phyloP scores from a whole-genome alignment of 2,797 vertebrate species.

The Sternarchorhynchus goeldii region DNA sequence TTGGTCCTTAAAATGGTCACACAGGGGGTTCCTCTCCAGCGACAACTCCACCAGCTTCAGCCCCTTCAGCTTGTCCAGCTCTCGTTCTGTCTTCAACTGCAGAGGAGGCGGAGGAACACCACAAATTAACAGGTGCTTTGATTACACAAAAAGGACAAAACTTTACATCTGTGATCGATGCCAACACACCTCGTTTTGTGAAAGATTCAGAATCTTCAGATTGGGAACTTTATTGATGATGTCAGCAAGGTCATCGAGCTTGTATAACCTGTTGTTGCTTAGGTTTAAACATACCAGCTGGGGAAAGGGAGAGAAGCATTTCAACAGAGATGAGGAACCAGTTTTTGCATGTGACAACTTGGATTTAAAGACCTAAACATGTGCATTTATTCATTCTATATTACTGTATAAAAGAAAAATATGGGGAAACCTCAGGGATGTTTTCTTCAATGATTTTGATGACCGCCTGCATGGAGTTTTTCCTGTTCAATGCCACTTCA shows the following conservation, averaged over 20 bases:
- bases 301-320: not conserved
- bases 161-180: not conserved
- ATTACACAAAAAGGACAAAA: not conserved
- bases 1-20: constrained; percentile 83
- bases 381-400: too few species aligned
- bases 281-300: constrained; percentile 86
- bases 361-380: not conserved
- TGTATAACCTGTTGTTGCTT: constrained; percentile 85
- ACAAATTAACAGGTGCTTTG: not conserved
- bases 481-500: constrained; percentile 82
- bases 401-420: not conserved
- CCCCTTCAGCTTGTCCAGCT: constrained; percentile 88
- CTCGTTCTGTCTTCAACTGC: constrained; percentile 85
- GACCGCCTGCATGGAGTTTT: constrained; percentile 80
- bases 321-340: not conserved
- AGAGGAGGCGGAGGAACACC: not conserved
- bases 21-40: constrained; percentile 84
- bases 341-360: not conserved
- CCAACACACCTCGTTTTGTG: constrained; percentile 80
- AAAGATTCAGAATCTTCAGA: constrained; percentile 88
- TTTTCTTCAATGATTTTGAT: constrained; percentile 89
- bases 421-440: constrained; percentile 84
- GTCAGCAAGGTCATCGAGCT: constrained; percentile 81
- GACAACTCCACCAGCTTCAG: constrained; percentile 88
- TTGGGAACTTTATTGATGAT: constrained; percentile 80